These are phyloP conservation scores for Diphyllodes magnificus DNA, from an alignment of 2,113 vertebrate species.

Conservation along the genomic window DNA sequence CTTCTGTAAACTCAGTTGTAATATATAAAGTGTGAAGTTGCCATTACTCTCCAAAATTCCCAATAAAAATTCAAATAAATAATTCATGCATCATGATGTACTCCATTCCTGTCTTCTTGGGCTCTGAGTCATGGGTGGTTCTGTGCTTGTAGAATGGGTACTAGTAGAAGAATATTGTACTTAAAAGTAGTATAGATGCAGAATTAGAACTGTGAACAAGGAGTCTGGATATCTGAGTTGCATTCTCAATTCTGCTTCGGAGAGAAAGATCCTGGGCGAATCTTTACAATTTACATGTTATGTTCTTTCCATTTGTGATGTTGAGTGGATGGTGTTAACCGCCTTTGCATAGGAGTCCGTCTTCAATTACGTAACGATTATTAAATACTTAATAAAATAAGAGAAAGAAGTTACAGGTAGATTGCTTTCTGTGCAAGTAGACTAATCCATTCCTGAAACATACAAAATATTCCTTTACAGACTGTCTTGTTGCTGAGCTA, in stretches of 20 bases:
- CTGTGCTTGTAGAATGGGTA: background rate
- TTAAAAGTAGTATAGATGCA: background rate
- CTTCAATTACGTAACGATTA: background rate
- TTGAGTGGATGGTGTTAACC: background rate
- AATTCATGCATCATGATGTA: conserved; percentile 7
- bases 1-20: background rate
- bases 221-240: background rate
- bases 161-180: background rate
- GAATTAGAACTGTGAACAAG: background rate
- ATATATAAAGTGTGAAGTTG: conserved; percentile 7
- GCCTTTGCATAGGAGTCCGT: background rate
- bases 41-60: conserved; percentile 16
- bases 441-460: background rate
- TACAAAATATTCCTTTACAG: background rate
- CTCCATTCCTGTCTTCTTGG: conserved; percentile 20
- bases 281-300: background rate
- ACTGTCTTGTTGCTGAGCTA: background rate
- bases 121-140: background rate
- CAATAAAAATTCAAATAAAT: conserved; percentile 3
- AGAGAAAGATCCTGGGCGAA: background rate
- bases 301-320: background rate
- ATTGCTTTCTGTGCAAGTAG: background rate
- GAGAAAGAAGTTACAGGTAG: background rate
- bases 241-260: background rate
- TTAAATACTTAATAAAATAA: background rate